These are phyloP conservation scores for Myrmecobius fasciatus DNA, from an alignment of 2,113 vertebrate species.

Conservation along the genomic window DNA sequence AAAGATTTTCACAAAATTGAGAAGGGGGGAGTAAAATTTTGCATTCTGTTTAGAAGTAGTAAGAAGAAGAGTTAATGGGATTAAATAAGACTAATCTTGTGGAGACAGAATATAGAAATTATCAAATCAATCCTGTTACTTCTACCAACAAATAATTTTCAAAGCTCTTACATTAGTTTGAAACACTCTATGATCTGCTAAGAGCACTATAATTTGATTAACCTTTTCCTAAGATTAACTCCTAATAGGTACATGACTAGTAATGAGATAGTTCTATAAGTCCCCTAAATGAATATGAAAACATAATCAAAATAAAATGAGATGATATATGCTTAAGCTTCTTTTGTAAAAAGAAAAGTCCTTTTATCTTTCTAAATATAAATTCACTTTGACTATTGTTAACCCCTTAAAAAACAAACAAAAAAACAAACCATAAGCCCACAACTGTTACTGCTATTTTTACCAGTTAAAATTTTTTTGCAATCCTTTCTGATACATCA, in stretches of 20 bases:
- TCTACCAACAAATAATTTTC: background rate
- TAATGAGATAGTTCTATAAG: background rate
- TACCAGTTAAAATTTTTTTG: background rate
- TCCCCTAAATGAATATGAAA: background rate
- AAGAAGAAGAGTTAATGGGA: background rate
- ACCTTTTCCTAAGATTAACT: background rate
- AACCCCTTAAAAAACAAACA: background rate
- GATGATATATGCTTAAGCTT: background rate
- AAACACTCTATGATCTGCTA: background rate
- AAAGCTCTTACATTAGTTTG: background rate
- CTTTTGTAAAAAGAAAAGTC: background rate
- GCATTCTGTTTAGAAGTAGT: background rate
- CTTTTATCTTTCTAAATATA: background rate
- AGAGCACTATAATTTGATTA: background rate
- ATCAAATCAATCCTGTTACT: background rate
- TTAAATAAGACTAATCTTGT: background rate
- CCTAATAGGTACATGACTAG: background rate
- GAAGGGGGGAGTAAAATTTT: background rate
- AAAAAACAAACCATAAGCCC: background rate
- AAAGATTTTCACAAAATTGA: background rate
- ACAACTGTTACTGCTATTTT: background rate
- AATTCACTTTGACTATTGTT: background rate
- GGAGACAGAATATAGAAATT: background rate
- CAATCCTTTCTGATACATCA: background rate
- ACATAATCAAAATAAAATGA: background rate